Evolutionary conservation across 2,888 invertebrate genomes (phyloP), one percentile per base, ranked within the genome.

Genomic region (Agrotis segetum): DNA sequence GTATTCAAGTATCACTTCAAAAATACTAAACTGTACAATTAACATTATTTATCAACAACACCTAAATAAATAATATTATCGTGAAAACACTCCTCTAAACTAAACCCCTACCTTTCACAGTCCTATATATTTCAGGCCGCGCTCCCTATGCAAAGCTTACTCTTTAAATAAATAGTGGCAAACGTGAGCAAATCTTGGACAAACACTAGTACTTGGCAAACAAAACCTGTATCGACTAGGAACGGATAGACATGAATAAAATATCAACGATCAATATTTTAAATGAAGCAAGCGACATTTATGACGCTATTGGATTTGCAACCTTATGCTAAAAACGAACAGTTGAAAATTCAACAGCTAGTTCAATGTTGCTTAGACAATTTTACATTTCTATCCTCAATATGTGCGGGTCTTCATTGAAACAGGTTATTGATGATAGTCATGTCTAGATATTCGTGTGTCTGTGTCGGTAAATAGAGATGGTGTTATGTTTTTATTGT

Each of bases 191-290:
- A 83, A 82, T 77, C 82, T 67, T 67, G 80, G 71, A 73, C 83
- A 83, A 82, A 80, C 67, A 84, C 80, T 84, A 82, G 75, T 84
- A 66, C 71, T 75, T 66, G 69, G 77, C 71, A 84, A 79, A 83
- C 75, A 75, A 80, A 82, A 84, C 82, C 82, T 82, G 84, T 84
- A 79, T 83, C 74, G 77, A 60, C 74, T 67, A 71, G 70, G 64
- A 77, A 75, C 60, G 71, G 47, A 73, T 84, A 79, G 73, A 81
- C 73, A 79, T 85, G 83, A 85, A 85, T 85, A 85, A 85, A 84
- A 85, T 56, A 56, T 56, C 34, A 3, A 14, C 34, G 0, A 0
- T 1, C 3, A 19, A 56, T 14, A 34, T 34, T 19, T 14, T 0
- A 34, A 34, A 34, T 56, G n/a, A 0, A n/a, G 1, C 19, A 56